Percentiles rank a stretch among this genome's conserved stretches.
phyloP scores from a whole-genome alignment of 2,797 vertebrate genomes.

The Steatocranus sp. region DNA sequence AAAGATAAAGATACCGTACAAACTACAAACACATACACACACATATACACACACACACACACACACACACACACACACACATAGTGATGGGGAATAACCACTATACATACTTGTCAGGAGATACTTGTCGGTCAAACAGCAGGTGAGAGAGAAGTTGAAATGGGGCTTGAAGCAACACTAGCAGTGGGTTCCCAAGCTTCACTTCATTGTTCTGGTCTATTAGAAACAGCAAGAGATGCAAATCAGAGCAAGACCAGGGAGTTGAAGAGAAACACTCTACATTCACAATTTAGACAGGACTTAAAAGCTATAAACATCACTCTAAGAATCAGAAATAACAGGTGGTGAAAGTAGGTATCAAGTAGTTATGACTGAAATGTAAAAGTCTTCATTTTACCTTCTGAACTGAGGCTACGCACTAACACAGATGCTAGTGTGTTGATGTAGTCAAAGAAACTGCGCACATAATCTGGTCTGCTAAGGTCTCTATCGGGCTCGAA shows the following conservation, averaged over 20 bases:
- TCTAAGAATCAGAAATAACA: not conserved
- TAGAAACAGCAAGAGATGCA: not conserved
- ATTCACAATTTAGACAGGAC: not conserved
- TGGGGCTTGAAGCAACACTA: slow-evolving; percentile 87
- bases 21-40: not conserved
- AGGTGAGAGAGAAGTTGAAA: slow-evolving; percentile 88
- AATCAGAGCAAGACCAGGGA: not conserved
- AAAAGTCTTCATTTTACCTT: slow-evolving; percentile 75
- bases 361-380: not conserved
- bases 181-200: slow-evolving; percentile 90
- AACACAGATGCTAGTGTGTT: slow-evolving; percentile 83
- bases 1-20: not conserved
- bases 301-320: not conserved
- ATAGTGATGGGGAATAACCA: not conserved
- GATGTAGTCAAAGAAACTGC: slow-evolving; percentile 84
- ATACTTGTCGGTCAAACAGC: slow-evolving; percentile 90
- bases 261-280: not conserved
- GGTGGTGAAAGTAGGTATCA: not conserved
- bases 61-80: fast-evolving
- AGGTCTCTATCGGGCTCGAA: slow-evolving; percentile 47
- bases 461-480: slow-evolving; percentile 76
- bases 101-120: slow-evolving; percentile 86
- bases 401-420: slow-evolving; percentile 82
- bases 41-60: not conserved
- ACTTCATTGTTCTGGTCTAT: slow-evolving; percentile 79